phyloP scores from a whole-genome alignment of 2,113 vertebrate species.

The Psilopsiagon aymara region DNA sequence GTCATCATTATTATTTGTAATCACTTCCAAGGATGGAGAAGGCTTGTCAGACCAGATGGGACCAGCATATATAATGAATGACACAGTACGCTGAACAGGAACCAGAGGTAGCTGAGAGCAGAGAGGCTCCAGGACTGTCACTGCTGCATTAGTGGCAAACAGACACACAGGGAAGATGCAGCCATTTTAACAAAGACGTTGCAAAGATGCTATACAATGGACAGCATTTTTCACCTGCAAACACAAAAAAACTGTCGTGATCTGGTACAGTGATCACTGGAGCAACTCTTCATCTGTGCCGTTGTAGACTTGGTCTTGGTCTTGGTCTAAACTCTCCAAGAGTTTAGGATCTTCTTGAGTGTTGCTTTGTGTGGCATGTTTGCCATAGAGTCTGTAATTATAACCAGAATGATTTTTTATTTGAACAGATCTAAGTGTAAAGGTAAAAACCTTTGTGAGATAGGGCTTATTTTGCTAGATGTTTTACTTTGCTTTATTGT shows the following conservation, averaged over 20 bases:
- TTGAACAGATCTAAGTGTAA: background rate
- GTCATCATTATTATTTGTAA: constrained; percentile 50
- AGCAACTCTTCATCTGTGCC: background rate
- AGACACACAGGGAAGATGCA: background rate
- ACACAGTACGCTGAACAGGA: constrained; percentile 41
- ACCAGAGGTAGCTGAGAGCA: constrained; percentile 12
- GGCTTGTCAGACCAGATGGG: constrained; percentile 45
- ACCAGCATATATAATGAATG: constrained; percentile 42
- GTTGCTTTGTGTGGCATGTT: background rate
- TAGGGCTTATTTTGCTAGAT: background rate
- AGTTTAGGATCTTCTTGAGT: background rate
- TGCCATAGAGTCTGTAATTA: background rate
- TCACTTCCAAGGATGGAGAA: constrained; percentile 22
- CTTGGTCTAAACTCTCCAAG: too few relatives aligned
- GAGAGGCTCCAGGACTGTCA: background rate
- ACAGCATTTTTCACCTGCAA: background rate
- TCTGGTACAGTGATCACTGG: background rate
- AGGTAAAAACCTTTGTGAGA: background rate
- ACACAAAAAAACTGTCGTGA: background rate
- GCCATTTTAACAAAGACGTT: background rate
- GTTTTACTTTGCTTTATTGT: background rate
- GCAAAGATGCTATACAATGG: background rate
- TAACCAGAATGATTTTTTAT: background rate
- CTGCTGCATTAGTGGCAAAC: background rate
- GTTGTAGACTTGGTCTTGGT: background rate